phyloP scores from a whole-genome alignment of 2,797 vertebrate genomes.

The Rhynchotus rufescens region DNA sequence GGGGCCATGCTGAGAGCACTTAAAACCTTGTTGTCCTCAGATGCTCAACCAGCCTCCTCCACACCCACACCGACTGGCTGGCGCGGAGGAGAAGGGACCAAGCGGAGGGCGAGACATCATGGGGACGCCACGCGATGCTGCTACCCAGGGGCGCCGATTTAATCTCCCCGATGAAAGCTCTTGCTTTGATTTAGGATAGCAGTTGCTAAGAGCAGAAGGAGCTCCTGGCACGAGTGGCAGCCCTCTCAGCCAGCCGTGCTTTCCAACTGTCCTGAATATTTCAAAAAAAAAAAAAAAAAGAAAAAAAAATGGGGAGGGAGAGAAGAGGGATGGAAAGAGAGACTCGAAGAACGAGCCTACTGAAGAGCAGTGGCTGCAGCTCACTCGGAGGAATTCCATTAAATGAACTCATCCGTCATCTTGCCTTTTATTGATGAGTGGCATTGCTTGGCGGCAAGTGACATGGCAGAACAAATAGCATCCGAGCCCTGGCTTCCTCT shows the following conservation, averaged over 20 bases:
- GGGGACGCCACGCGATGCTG: background rate
- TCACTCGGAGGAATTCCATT: slow-evolving; percentile 96
- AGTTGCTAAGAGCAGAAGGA: slow-evolving; percentile 83
- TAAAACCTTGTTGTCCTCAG: background rate
- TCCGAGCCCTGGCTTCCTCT: slow-evolving; percentile 90
- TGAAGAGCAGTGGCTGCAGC: slow-evolving; percentile 82
- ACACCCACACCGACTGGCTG: background rate
- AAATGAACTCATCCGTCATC: slow-evolving; percentile 99
- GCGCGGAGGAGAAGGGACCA: background rate
- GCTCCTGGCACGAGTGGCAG: slow-evolving; percentile 67
- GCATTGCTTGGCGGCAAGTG: slow-evolving; percentile 93
- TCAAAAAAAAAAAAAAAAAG: background rate
- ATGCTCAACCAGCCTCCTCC: background rate
- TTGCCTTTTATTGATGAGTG: slow-evolving; percentile 98
- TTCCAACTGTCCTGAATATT: slow-evolving; percentile 79
- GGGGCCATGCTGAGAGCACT: background rate
- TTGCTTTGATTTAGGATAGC: slow-evolving; percentile 80
- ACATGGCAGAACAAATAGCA: slow-evolving; percentile 94
- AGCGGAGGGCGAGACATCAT: background rate
- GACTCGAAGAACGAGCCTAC: slow-evolving; percentile 57
- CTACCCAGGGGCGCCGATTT: slow-evolving; percentile 35
- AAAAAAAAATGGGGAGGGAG: background rate
- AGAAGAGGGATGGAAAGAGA: background rate
- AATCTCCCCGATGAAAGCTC: slow-evolving; percentile 45
- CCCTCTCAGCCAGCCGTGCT: slow-evolving; percentile 63